Evolutionary conservation across 2,888 invertebrate genomes (phyloP).

Genomic region (Cosmopolites sordidus): DNA sequence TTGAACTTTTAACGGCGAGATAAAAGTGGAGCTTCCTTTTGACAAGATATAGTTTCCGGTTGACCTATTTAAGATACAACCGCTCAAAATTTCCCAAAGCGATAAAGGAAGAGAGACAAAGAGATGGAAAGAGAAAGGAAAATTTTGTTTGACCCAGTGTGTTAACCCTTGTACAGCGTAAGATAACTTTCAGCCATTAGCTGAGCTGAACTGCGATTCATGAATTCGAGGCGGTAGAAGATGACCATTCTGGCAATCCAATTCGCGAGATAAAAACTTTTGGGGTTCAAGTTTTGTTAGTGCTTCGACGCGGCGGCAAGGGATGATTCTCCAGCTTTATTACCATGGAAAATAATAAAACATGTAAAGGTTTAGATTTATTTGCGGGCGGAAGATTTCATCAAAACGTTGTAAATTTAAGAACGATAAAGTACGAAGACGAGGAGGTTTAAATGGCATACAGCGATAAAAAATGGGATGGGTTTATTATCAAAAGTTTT

Average conservation of each 20-base stretch:
- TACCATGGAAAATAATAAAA: neutral
- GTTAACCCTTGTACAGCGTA: constrained; percentile 20
- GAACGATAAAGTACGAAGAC: too few relatives aligned
- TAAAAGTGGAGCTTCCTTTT: constrained; percentile 2
- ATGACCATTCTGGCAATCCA: constrained; percentile 6
- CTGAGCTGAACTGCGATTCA: constrained; percentile 4
- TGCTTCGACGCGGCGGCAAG: neutral
- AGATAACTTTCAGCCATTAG: constrained; percentile 17
- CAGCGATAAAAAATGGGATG: too few relatives aligned
- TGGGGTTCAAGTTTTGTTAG: neutral
- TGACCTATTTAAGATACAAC: constrained; percentile 13
- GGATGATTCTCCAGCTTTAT: neutral
- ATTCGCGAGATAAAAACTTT: constrained; percentile 8
- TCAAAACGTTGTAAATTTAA: too few relatives aligned
- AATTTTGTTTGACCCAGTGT: constrained; percentile 11
- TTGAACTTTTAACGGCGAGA: neutral
- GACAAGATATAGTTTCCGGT: constrained; percentile 1
- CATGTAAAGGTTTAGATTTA: too few relatives aligned
- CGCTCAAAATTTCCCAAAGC: constrained; percentile 11
- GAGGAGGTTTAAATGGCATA: too few relatives aligned
- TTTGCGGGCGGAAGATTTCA: too few relatives aligned
- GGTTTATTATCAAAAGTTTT: too few relatives aligned
- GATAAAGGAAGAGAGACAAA: neutral
- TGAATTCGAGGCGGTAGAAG: neutral
- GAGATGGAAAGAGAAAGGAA: constrained; percentile 7